Evolutionary conservation across 2,888 invertebrate species (phyloP).

Genomic region (Cryptophagus acutangulus): DNA sequence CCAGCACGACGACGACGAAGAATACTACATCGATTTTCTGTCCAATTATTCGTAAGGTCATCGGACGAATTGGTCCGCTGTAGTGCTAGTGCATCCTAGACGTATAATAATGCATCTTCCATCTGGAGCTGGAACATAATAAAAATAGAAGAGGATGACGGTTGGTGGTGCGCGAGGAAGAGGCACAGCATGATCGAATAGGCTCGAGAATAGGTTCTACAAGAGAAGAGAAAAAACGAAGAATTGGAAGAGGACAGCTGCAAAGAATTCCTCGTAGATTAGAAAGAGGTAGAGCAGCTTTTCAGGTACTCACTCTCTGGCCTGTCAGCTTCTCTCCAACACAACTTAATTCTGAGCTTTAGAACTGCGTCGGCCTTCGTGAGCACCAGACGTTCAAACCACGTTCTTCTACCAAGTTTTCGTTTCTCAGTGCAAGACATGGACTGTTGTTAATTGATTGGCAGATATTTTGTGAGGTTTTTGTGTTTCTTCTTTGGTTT

Average conservation of each 20-base stretch:
- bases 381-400: conserved; percentile 28
- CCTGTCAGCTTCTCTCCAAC: conserved; percentile 41
- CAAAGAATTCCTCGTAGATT: not conserved
- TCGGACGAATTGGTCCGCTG: conserved; percentile 28
- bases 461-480: not conserved
- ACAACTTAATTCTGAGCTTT: conserved; percentile 45
- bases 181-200: conserved; percentile 7
- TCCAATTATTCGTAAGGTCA: conserved; percentile 14
- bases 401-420: no score
- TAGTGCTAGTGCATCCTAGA: conserved; percentile 27
- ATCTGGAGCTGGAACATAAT: conserved; percentile 30
- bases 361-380: conserved; percentile 35
- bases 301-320: conserved; percentile 4
- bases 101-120: conserved; percentile 31
- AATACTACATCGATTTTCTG: conserved; percentile 6
- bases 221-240: no score
- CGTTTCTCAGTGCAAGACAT: no score
- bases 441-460: not conserved
- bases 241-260: conserved; percentile 7
- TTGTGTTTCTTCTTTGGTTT: not conserved
- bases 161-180: conserved; percentile 8
- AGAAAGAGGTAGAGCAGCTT: conserved; percentile 8
- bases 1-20: conserved; percentile 11
- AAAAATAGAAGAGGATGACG: conserved; percentile 24
- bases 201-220: no score